Evolutionary conservation across 2,888 invertebrate genomes (phyloP).

Genomic region (Brenthis hecate): DNA sequence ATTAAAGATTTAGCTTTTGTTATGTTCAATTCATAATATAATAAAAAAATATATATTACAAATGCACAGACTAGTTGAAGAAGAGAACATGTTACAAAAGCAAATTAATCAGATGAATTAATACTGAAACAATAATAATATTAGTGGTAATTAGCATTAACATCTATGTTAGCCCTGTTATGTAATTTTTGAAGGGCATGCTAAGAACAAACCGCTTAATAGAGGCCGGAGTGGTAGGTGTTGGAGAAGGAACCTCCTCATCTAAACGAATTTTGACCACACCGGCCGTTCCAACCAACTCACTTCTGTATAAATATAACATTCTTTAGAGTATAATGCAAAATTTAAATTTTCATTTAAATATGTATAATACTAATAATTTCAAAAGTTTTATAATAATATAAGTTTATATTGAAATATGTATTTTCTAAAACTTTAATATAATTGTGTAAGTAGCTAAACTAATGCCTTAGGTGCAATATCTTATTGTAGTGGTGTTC

Average conservation of each 20-base stretch:
- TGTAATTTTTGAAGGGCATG: constrained; percentile 73
- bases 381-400: too few species aligned
- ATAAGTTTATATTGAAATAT: too few species aligned
- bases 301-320: constrained; percentile 77
- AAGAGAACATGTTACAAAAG: constrained; percentile 16
- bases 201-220: constrained; percentile 79
- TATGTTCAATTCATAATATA: too few species aligned
- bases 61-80: constrained; percentile 1
- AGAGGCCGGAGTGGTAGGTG: constrained; percentile 79
- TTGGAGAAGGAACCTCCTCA: constrained; percentile 76
- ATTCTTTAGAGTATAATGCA: constrained; percentile 3
- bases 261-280: constrained; percentile 83
- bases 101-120: constrained; percentile 18
- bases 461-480: too few species aligned
- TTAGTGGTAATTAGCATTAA: constrained; percentile 38
- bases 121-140: constrained; percentile 18
- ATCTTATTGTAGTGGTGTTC: too few species aligned
- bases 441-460: too few species aligned
- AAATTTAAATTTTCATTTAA: neutral
- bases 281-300: constrained; percentile 83
- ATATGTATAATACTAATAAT: too few species aligned
- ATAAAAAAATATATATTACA: too few species aligned
- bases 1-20: too few species aligned
- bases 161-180: constrained; percentile 60
- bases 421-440: too few species aligned